phyloP scores from a whole-genome alignment of 2,888 invertebrate genomes.

The Cerastis leucographa region DNA sequence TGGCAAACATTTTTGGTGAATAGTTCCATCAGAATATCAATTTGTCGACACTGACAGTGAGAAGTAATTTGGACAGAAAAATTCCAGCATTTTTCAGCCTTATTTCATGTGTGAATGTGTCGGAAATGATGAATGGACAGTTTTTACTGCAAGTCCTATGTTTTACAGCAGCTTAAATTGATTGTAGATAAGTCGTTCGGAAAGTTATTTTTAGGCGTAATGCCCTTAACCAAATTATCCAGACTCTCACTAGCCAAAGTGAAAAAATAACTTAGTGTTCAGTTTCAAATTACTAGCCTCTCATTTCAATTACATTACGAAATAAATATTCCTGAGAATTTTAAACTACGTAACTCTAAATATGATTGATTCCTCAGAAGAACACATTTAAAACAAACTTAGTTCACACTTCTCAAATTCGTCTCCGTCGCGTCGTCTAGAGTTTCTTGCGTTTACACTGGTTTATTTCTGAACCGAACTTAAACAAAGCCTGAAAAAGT shows the following conservation, averaged over 20 bases:
- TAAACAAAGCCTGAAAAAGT: constrained; percentile 38
- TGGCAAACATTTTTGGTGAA: constrained; percentile 11
- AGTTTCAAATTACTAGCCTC: neutral
- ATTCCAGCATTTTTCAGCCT: neutral
- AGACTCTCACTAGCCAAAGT: neutral
- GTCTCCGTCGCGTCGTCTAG: neutral
- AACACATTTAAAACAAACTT: constrained; percentile 40
- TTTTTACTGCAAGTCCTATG: neutral
- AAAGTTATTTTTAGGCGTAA: neutral
- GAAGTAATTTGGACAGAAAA: constrained; percentile 24
- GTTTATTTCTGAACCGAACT: constrained; percentile 27
- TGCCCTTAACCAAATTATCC: neutral
- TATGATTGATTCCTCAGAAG: constrained; percentile 15
- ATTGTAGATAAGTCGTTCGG: neutral
- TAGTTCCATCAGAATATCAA: constrained; percentile 13
- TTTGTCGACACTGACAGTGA: constrained; percentile 16
- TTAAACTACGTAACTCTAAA: constrained; percentile 24
- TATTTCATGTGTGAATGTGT: neutral
- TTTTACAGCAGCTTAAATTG: neutral
- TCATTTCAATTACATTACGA: constrained; percentile 23
- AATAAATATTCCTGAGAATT: constrained; percentile 1
- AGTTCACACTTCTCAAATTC: constrained; percentile 9
- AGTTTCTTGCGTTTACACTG: constrained; percentile 20
- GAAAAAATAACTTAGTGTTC: constrained; percentile 3
- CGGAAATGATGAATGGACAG: neutral